A percentile compares a stretch with the other conserved stretches of the same genome.
phyloP scores from a whole-genome alignment of 2,797 vertebrate species.

The Anomalospiza imberbis region DNA sequence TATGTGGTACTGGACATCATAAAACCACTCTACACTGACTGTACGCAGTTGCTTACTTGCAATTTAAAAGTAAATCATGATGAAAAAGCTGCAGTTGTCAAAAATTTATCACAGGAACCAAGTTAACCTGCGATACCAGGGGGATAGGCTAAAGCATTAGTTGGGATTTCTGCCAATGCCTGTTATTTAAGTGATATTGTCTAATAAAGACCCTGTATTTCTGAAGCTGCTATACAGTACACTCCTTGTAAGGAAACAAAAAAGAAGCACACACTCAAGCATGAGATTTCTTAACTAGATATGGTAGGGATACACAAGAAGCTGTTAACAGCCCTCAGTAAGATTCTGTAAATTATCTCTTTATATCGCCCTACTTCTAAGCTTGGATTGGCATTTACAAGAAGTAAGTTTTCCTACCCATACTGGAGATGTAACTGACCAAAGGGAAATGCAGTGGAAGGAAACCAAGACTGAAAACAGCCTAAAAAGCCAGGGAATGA shows the following conservation, averaged over 20 bases:
- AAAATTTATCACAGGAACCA: neutral
- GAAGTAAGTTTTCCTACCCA: neutral
- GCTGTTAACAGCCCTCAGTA: neutral
- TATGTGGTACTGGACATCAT: neutral
- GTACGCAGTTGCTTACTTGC: neutral
- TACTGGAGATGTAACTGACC: neutral
- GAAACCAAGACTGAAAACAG: neutral
- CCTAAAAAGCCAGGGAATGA: neutral
- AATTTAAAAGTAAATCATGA: neutral
- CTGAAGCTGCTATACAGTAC: neutral
- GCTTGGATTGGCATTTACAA: neutral
- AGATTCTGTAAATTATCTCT: neutral
- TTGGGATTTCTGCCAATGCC: neutral
- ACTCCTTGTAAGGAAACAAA: conserved; percentile 42
- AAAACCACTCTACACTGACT: neutral
- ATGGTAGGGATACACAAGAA: neutral
- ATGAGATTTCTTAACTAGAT: conserved; percentile 6
- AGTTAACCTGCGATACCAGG: neutral
- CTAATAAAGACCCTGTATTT: neutral
- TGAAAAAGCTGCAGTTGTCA: neutral
- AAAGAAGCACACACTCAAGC: neutral
- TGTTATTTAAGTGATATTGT: conserved; percentile 3
- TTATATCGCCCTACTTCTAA: neutral
- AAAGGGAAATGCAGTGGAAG: neutral
- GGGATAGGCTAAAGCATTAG: neutral